Percentiles rank a stretch among this genome's conserved stretches.
Evolutionary conservation across 2,888 invertebrate genomes (phyloP).

Genomic region (Encarsia formosa): DNA sequence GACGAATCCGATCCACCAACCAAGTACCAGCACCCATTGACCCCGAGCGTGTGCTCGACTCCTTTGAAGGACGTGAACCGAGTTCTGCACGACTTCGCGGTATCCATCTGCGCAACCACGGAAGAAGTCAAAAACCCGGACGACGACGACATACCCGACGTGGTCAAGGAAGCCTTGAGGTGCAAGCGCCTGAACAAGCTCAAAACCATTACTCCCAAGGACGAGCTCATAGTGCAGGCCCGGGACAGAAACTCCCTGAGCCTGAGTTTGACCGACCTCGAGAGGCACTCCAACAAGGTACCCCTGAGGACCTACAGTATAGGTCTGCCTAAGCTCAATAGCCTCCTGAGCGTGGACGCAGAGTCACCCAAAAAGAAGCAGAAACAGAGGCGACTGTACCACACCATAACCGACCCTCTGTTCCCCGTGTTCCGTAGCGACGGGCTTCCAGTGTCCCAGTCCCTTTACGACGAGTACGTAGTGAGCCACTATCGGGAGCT

Average conservation of each 20-base stretch:
- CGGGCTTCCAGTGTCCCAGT: slow-evolving; percentile 70
- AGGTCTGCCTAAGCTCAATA: slow-evolving; percentile 50
- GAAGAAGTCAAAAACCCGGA: slow-evolving; percentile 34
- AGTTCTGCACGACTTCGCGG: slow-evolving; percentile 66
- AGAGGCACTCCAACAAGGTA: slow-evolving; percentile 58
- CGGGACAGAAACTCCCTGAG: slow-evolving; percentile 41
- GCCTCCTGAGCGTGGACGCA: slow-evolving; percentile 32
- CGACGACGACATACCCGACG: slow-evolving; percentile 48
- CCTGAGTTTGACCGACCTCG: slow-evolving; percentile 63
- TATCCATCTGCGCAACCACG: slow-evolving; percentile 69
- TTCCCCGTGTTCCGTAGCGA: slow-evolving; percentile 74
- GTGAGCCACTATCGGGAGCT: slow-evolving; percentile 62
- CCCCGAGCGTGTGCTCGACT: slow-evolving; percentile 74
- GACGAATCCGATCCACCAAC: slow-evolving; percentile 32
- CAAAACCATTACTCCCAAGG: slow-evolving; percentile 35
- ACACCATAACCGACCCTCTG: slow-evolving; percentile 74
- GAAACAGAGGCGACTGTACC: slow-evolving; percentile 54
- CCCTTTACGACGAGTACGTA: slow-evolving; percentile 67
- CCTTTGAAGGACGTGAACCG: slow-evolving; percentile 72
- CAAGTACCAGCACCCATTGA: slow-evolving; percentile 57
- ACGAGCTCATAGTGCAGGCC: slow-evolving; percentile 31
- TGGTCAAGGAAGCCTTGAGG: slow-evolving; percentile 50
- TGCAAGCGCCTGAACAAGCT: slow-evolving; percentile 49
- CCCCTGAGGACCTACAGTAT: slow-evolving; percentile 58
- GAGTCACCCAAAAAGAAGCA: slow-evolving; percentile 43